phyloP scores from a whole-genome alignment of 2,113 vertebrate genomes.

The Xenotilapia caudafasciata region DNA sequence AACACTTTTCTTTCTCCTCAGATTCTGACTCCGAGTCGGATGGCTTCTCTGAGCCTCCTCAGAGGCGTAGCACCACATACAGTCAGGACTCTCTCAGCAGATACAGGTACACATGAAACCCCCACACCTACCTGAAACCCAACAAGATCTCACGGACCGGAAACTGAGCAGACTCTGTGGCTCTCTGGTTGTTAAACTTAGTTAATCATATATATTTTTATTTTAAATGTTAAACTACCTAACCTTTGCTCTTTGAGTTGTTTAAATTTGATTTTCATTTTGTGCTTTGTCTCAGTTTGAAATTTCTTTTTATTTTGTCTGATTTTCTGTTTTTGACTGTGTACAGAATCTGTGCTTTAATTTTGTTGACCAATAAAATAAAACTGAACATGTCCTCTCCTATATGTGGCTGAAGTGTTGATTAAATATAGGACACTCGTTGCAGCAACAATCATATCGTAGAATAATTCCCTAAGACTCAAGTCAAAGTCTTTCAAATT shows the following conservation, averaged over 20 bases:
- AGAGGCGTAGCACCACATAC: constrained; percentile 59
- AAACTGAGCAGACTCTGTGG: constrained; percentile 25
- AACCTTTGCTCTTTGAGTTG: neutral
- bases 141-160: constrained; percentile 42
- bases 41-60: constrained; percentile 40
- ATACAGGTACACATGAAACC: constrained; percentile 78
- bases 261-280: neutral
- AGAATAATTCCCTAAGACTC: neutral
- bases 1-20: neutral
- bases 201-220: neutral
- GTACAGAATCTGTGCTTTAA: constrained; percentile 13
- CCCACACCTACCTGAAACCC: constrained; percentile 12
- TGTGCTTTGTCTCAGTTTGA: neutral
- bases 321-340: constrained; percentile 41
- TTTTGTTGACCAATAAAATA: constrained; percentile 66
- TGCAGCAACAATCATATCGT: neutral
- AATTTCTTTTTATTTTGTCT: neutral
- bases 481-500: neutral
- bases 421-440: constrained; percentile 14
- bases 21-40: constrained; percentile 74
- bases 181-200: neutral
- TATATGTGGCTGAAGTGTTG: constrained; percentile 61
- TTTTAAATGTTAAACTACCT: neutral
- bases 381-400: constrained; percentile 61
- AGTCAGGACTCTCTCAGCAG: constrained; percentile 68